These are phyloP conservation scores for Ornithoptera priamus DNA, from an alignment of 2,888 invertebrate genomes.

Conservation along the genomic window DNA sequence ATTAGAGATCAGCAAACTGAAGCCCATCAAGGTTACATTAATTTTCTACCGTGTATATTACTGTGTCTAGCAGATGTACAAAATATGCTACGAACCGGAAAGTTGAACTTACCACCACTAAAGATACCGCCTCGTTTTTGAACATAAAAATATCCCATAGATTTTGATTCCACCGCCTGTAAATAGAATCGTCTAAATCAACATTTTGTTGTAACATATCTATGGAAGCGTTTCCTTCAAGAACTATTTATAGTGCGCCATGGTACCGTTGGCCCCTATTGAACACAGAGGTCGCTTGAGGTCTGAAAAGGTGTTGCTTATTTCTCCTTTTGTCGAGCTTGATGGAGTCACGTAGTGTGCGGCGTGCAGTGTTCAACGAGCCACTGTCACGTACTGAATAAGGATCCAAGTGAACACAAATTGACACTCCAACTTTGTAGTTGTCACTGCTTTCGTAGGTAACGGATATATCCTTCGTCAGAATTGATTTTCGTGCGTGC, in stretches of 20 bases:
- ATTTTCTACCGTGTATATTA: no score
- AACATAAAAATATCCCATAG: no score
- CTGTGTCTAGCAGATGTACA: no score
- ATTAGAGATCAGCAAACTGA: no score
- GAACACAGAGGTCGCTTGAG: slow-evolving; percentile 2
- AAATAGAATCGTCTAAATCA: no score
- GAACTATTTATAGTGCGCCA: neutral
- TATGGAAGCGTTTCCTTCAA: slow-evolving; percentile 4
- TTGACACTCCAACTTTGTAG: slow-evolving; percentile 12
- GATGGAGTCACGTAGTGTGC: slow-evolving; percentile 21
- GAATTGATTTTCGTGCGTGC: neutral
- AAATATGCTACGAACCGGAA: no score
- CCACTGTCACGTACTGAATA: slow-evolving; percentile 15
- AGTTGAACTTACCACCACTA: no score
- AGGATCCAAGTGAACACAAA: slow-evolving; percentile 16
- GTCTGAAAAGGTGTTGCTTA: slow-evolving; percentile 16
- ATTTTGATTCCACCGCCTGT: no score
- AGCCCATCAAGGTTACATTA: no score
- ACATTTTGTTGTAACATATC: neutral
- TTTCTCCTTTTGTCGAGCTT: slow-evolving; percentile 9
- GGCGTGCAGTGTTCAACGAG: slow-evolving; percentile 3
- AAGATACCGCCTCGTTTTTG: no score
- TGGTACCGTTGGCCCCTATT: slow-evolving; percentile 6
- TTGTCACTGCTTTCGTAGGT: slow-evolving; percentile 6
- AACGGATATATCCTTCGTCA: neutral